Evolutionary conservation across 2,888 invertebrate species (phyloP), one percentile per base, ranked within the genome.

Genomic region (Arge pagana): DNA sequence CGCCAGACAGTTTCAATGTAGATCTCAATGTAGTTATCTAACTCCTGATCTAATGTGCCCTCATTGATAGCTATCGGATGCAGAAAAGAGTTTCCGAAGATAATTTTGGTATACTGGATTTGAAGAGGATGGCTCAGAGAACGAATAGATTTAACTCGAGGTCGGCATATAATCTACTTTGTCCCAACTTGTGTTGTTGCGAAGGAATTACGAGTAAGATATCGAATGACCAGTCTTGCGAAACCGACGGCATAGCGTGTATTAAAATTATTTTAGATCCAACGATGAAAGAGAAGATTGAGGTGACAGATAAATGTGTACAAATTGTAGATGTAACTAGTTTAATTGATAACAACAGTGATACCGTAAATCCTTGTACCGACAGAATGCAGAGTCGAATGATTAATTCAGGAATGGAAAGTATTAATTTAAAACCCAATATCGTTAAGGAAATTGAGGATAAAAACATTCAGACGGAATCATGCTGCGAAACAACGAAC

Each of bases 1-100:
- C 71, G 26, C 71, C 74, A 33, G 74, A 74, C 58, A 73, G 70
- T 66, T 70, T 67, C 61, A 75, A 72, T 58, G 63, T 71, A 63
- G 74, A 74, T 57, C 63, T 71, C 58, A 73, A 76, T 54, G 67
- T 70, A 56, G 66, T 73, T 48, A 68, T 74, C 53, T 74, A 69
- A 65, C 41, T 52, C 21, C 23, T 19, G 49, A 51, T 48, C 50
- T 35, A 56, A 63, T 43, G 11, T 57, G 21, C 35, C 48, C 41
- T 57, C 42, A 54, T 62, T 50, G 21, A 50, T 54, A 68, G 65
- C 63, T 63, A 53, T 54, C 60, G 53, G 31, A 61, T 54, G 52
- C 28, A n/a, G 55, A 54, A 50, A 55, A 30, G 33, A 42, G 24
- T 23, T 55, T 52, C 11, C 48, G 60, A 59, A 37, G 37, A 45